Percentiles rank a stretch among this genome's conserved stretches.
phyloP scores from a whole-genome alignment of 2,888 invertebrate species.

The Callosobruchus maculatus region DNA sequence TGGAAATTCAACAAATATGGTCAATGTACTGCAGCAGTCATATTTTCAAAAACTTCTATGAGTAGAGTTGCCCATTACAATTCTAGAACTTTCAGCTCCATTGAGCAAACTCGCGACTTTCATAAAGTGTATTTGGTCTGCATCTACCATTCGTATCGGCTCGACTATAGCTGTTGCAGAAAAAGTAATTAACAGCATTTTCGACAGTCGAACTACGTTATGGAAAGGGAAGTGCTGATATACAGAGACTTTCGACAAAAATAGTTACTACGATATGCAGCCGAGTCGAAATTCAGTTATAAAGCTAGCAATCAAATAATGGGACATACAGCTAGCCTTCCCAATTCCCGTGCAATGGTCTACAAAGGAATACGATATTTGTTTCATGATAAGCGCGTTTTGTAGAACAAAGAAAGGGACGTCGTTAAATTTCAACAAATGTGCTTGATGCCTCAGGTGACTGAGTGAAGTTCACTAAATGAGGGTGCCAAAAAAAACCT shows the following conservation, averaged over 20 bases:
- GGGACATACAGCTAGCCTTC: background rate
- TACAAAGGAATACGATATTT: no score
- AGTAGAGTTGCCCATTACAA: background rate
- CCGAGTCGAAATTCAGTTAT: background rate
- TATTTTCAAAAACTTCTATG: background rate
- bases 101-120: background rate
- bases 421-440: no score
- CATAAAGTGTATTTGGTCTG: background rate
- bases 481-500: no score
- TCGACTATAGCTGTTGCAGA: background rate
- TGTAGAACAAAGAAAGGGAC: no score
- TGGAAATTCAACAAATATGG: background rate
- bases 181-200: background rate
- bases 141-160: background rate
- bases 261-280: background rate
- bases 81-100: background rate
- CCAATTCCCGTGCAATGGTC: no score
- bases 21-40: background rate
- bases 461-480: no score
- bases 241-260: background rate
- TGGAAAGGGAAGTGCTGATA: background rate
- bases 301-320: background rate
- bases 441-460: no score
- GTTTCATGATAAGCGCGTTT: no score
- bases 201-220: background rate